Conservation (phyloP, 2,888 invertebrate species). For the Lithophane socia region DNA sequence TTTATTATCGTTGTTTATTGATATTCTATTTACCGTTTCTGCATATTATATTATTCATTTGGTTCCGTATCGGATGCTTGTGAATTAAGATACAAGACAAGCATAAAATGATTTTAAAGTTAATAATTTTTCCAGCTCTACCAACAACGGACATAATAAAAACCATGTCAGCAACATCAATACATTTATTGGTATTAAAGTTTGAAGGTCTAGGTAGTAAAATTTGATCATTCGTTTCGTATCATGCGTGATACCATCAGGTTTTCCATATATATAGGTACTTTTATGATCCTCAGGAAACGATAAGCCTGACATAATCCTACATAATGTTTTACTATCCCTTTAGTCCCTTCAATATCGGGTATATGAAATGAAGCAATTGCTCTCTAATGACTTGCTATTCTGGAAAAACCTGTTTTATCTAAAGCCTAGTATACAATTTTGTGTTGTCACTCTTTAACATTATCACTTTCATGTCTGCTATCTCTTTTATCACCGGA, state of each 20-base stretch:
- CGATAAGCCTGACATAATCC: slow-evolving; percentile 31
- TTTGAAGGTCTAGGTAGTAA: slow-evolving; percentile 21
- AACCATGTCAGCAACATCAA: slow-evolving; percentile 3
- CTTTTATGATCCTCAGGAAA: slow-evolving; percentile 36
- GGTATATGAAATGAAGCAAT: slow-evolving; percentile 18
- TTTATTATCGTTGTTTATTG: slow-evolving; percentile 22
- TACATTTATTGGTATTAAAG: slow-evolving; percentile 16
- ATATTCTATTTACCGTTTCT: slow-evolving; percentile 13
- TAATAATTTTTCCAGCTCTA: slow-evolving; percentile 3
- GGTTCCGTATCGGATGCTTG: slow-evolving; percentile 1
- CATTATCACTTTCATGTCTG: slow-evolving; percentile 34
- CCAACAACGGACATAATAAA: neutral
- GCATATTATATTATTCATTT: slow-evolving; percentile 1
- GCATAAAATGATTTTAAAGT: neutral
- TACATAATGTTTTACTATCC: slow-evolving; percentile 28
- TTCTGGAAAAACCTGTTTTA: slow-evolving; percentile 39
- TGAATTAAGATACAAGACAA: neutral
- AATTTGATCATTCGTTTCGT: slow-evolving; percentile 13
- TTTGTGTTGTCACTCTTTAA: slow-evolving; percentile 31
- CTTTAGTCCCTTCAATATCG: slow-evolving; percentile 16
- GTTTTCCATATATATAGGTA: slow-evolving; percentile 9
- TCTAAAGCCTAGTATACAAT: slow-evolving; percentile 44
- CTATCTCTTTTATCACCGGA: slow-evolving; percentile 41
- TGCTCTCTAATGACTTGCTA: slow-evolving; percentile 15
- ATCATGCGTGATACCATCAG: slow-evolving; percentile 26